phyloP scores from a whole-genome alignment of 2,888 invertebrate species.

The Rhopalosiphum nymphaeae region DNA sequence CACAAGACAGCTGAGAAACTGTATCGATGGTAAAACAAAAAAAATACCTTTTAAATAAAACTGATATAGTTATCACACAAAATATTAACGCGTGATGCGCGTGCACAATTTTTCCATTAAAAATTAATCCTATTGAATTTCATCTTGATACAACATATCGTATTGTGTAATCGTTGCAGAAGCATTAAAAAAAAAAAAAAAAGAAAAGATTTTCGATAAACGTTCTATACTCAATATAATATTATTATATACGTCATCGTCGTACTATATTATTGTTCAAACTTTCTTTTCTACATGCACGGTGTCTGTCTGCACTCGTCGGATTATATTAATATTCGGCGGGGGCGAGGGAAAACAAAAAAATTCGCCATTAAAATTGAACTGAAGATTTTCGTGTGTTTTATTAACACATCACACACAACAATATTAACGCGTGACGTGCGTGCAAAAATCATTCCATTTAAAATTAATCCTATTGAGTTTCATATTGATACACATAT shows the following conservation, averaged over 20 bases:
- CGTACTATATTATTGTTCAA: no score
- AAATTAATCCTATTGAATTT: not conserved
- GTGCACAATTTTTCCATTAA: not conserved
- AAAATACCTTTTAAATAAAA: not conserved
- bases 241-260: no score
- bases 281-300: no score
- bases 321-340: no score
- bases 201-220: conserved; percentile 17
- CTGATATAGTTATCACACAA: not conserved
- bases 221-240: not conserved
- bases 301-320: no score
- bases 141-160: not conserved
- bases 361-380: no score
- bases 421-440: not conserved
- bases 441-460: not conserved
- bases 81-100: not conserved
- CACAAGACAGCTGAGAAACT: not conserved
- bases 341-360: no score
- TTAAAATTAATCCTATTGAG: no score
- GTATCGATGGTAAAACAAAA: not conserved
- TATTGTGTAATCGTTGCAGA: not conserved
- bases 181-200: not conserved
- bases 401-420: not conserved
- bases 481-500: not conserved
- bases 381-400: not conserved